Evolutionary conservation across 2,888 invertebrate species (phyloP), one percentile per base, ranked within the genome.

Genomic region (Chelonus formosanus): DNA sequence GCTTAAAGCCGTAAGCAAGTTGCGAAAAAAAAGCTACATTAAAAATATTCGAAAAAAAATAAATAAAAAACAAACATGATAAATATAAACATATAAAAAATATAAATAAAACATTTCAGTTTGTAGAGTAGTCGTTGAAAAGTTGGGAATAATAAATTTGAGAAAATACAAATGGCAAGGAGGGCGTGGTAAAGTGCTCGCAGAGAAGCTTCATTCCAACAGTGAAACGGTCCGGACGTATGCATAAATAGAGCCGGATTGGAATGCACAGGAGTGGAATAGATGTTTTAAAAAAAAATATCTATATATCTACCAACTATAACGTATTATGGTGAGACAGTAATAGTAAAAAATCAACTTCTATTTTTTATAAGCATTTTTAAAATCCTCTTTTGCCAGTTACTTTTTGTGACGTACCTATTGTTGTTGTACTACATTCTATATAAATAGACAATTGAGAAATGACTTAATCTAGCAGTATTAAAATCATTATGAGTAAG

Each of bases 91-190:
- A 48, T 44, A 61, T 55, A 63, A 61, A 63, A 59, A 60, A 61
- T 58, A 69, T 64, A 72, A 72, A 74, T 74, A 71, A 68, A 71
- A 75, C 73, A 73, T 73, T 69, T 70, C 70, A 67, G 73, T 68
- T 69, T 44, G 20, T 32, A 34, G 36, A 58, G 57, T 68, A 57
- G 70, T 70, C 62, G 73, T 65, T 71, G 76, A 74, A 74, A 75
- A 77, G 76, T 77, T 76, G 73, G 72, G 75, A 75, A 78, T 76
- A 76, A 80, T 78, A 79, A 78, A 79, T 79, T 72, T 47, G 47
- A 47, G 47, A 8, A 32, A 52, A 6, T 31, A 32, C 31, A 52
- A 52, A 52, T 31, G 10, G 52, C 32, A 52, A 31, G 45, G 63
- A 36, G 56, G 45, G 56, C 56, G 40, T 56, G 48, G 63, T 48